These are phyloP conservation scores for Anguilla japonica DNA, from an alignment of 2,113 vertebrate species.

Conservation along the genomic window DNA sequence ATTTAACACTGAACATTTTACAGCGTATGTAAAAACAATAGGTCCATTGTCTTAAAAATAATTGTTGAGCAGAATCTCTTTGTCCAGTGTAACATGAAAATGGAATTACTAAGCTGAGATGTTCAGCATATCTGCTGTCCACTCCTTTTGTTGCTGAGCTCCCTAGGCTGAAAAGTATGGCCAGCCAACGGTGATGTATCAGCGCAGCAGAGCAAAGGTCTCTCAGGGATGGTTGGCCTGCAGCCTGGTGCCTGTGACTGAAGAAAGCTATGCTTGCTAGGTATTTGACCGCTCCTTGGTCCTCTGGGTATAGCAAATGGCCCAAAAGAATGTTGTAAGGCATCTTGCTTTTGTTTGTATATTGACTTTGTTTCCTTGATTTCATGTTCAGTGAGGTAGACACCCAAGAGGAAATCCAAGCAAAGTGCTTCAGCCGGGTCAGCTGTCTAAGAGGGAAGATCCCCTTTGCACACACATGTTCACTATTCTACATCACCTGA, in stretches of 20 bases:
- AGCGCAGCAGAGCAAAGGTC: conserved; percentile 24
- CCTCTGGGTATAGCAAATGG: conserved; percentile 49
- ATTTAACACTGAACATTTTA: neutral
- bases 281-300: conserved; percentile 51
- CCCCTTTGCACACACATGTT: neutral
- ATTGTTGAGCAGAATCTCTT: neutral
- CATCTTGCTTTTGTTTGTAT: conserved; percentile 26
- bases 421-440: conserved; percentile 15
- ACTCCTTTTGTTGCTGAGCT: neutral
- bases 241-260: conserved; percentile 66
- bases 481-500: neutral
- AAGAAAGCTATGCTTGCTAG: conserved; percentile 51
- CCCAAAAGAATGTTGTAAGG: conserved; percentile 35
- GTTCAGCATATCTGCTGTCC: neutral
- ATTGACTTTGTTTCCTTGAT: conserved; percentile 27
- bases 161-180: neutral
- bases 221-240: conserved; percentile 53
- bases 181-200: neutral
- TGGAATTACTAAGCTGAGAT: neutral
- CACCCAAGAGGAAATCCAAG: neutral
- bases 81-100: neutral
- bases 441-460: neutral
- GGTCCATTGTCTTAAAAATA: neutral
- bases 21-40: neutral
- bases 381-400: neutral